Conservation (phyloP, 2,888 invertebrate genomes). For the Hydroisotoma schaefferi region DNA sequence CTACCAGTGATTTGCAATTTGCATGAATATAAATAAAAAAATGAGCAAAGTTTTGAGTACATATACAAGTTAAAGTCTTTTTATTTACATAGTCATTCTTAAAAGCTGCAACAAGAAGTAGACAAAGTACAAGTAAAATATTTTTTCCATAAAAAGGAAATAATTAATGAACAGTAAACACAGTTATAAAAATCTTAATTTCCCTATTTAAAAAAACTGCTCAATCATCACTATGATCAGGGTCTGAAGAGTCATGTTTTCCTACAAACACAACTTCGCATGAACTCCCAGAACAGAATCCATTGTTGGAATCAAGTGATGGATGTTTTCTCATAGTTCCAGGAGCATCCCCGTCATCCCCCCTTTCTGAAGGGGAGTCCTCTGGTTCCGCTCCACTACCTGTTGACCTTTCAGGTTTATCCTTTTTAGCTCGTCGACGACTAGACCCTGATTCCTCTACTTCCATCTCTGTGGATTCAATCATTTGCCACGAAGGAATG, state of each 20-base stretch:
- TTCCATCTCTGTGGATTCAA: conserved; percentile 30
- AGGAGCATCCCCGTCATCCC: conserved; percentile 21
- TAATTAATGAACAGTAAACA: too few relatives aligned
- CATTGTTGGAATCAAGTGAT: conserved; percentile 44
- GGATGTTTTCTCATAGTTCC: conserved; percentile 41
- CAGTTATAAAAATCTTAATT: too few relatives aligned
- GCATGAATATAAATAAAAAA: too few relatives aligned
- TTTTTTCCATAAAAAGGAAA: too few relatives aligned
- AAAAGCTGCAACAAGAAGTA: too few relatives aligned
- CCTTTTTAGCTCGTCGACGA: conserved; percentile 24
- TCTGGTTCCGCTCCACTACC: neutral
- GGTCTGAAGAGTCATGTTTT: conserved; percentile 44
- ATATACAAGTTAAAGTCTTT: too few relatives aligned
- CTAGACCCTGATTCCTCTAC: conserved; percentile 32
- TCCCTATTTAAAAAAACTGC: too few relatives aligned
- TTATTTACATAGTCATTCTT: too few relatives aligned
- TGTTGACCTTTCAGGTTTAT: conserved; percentile 13
- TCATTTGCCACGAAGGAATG: conserved; percentile 48
- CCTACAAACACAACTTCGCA: conserved; percentile 48
- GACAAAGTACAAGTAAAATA: too few relatives aligned
- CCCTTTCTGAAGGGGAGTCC: conserved; percentile 11
- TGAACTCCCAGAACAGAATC: conserved; percentile 44
- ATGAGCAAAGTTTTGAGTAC: too few relatives aligned
- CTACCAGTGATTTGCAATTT: too few relatives aligned
- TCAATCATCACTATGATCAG: conserved; percentile 46